Conservation (phyloP, 2,113 vertebrate genomes). For the Cryptomyrus ogoouensis region DNA sequence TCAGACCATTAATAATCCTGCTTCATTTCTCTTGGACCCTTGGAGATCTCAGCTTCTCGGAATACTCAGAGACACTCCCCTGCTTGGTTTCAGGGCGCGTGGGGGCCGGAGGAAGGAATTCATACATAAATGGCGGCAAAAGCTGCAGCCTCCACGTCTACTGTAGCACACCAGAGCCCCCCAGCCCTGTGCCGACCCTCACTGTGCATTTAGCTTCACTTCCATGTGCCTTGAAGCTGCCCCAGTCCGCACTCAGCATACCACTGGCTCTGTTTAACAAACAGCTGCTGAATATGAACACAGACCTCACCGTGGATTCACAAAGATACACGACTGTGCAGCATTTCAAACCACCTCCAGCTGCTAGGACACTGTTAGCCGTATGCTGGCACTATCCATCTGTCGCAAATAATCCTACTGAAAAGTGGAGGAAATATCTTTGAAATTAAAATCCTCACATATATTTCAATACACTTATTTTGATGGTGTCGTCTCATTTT, state of each 20-base stretch:
- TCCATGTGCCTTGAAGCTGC: not conserved
- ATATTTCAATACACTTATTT: not conserved
- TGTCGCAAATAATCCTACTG: slow-evolving; percentile 9
- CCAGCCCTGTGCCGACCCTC: slow-evolving; percentile 7
- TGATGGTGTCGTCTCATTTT: not conserved
- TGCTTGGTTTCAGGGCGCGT: not conserved
- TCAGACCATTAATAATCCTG: not conserved
- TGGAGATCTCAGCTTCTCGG: not conserved
- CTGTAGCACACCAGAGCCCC: not conserved
- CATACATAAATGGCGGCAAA: not conserved
- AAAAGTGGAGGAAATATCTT: not conserved
- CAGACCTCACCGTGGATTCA: slow-evolving; percentile 34
- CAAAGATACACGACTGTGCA: slow-evolving; percentile 21
- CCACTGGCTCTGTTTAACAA: slow-evolving; percentile 23
- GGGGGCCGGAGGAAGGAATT: not conserved
- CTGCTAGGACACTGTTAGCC: slow-evolving; percentile 22
- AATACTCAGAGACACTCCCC: not conserved
- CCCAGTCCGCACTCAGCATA: not conserved
- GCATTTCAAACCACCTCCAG: slow-evolving; percentile 27
- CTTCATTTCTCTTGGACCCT: not conserved
- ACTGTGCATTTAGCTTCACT: not conserved
- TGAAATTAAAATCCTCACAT: not conserved
- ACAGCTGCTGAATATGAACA: slow-evolving; percentile 31
- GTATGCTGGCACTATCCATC: slow-evolving; percentile 43
- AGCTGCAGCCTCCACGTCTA: not conserved